Evolutionary conservation across 2,797 vertebrate species (phyloP), one percentile per base, ranked within the genome.

Genomic region (Masticophis lateralis): DNA sequence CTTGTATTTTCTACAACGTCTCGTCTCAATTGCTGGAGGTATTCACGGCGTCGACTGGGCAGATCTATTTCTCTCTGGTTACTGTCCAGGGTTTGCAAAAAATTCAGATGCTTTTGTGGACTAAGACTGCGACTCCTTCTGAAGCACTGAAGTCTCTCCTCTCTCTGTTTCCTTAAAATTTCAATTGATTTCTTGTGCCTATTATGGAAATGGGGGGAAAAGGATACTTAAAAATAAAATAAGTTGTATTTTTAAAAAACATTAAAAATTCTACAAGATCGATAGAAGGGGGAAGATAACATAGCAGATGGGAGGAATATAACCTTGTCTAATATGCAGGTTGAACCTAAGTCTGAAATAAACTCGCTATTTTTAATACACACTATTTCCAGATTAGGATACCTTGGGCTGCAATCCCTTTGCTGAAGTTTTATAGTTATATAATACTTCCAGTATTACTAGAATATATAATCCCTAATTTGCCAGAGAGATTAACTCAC

Each of bases 161-260:
- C 98, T 95, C 98, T 98, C 95, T 98, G 98, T 93, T 97, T 98
- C 95, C 97, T 98, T 95, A 98, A 96, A 60, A 96, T 97, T 95
- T 99, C 98, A 9, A 99, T 98, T 90, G 98, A 98, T 94, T 96
- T 98, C 93, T 98, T 98, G 95, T 99, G 99, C 86, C 99, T 99
- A 93, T 94, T 87, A 37, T 51, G 27, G 14, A 20, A 16, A 89
- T 43, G 55, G 22, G 61, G 32, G 18, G 11, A 16, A 51, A 51
- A 43, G 87, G 5, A 5, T 86, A 86, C 20, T 69, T 56, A 32
- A 55, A 88, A 79, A n/a, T 60, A 83, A 86, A 90, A 1, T 43
- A 79, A 12, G 37, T 12, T 47, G 20, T 22, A 43, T 79, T 43
- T 83, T 12, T 2, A 56, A 3, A 53, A 20, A 83, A 83, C 22